Evolutionary conservation across 2,113 vertebrate genomes (phyloP), one percentile per base, ranked within the genome.

Genomic region (Dryoscopus gambensis): DNA sequence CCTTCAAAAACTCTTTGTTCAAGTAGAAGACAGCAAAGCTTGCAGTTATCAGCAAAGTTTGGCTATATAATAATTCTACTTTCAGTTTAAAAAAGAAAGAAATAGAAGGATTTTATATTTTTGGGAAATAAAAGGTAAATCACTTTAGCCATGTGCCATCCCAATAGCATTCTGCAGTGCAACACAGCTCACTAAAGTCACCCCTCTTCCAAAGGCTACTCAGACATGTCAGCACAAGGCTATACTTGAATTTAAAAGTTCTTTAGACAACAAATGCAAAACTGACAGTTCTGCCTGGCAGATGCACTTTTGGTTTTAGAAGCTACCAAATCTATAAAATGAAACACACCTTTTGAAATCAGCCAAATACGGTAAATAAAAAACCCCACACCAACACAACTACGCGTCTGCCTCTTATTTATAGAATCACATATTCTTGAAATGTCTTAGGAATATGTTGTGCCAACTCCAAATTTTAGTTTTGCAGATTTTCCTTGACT

Each of bases 321-420:
- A 65, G 60, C 16, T 19, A 64, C 20, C 44, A 73, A 59, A 64
- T 15, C 31, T n/a, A n/a, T 19, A 69, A 47, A 78, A 65, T 35
- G 30, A 65, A 88, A 85, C 22, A 52, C 5, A 33, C 6, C 31
- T 59, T 50, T 59, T 3, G 2, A 55, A 85, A 88, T 33, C 3
- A 74, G 50, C 11, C 53, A 60, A 77, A 74, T 5, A 47, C 2
- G 35, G 7, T 8, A 35, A 49, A 56, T 33, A 1, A 33, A 44
- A 8, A 5, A 2, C 0, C 11, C 0, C 11, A 22, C 11, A 77
- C 5, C 10, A 81, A 65, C 46, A 53, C 39, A 84, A 55, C 42
- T 13, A 37, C 8, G n/a, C 3, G 19, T 16, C 35, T 60, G 33
- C 20, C 6, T 83, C 20, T 62, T 62, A n/a, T 40, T 52, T 62